These are phyloP conservation scores for Cuniculus paca DNA, from an alignment of 2,797 vertebrate genomes.

Conservation along the genomic window DNA sequence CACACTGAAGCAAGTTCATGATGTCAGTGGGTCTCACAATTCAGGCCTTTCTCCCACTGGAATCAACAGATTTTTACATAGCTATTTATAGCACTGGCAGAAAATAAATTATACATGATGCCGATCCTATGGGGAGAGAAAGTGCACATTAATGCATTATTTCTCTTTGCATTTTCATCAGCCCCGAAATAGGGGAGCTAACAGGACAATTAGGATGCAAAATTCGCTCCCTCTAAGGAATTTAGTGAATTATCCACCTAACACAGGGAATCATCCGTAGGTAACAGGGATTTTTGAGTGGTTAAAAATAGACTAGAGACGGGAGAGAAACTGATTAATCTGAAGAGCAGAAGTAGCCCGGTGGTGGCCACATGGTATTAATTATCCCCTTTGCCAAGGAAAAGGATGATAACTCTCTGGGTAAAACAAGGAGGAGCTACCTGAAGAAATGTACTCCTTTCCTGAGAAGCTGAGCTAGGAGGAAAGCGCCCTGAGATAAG, in stretches of 20 bases:
- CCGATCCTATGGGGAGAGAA: slow-evolving; percentile 71
- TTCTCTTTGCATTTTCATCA: slow-evolving; percentile 84
- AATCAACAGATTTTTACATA: slow-evolving; percentile 77
- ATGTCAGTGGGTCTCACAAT: slow-evolving; percentile 79
- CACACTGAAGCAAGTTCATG: slow-evolving; percentile 74
- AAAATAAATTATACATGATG: slow-evolving; percentile 85
- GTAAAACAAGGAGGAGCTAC: not conserved
- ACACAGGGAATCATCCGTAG: slow-evolving; percentile 64
- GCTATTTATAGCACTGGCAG: slow-evolving; percentile 81
- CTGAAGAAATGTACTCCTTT: not conserved
- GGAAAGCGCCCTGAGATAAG: not conserved
- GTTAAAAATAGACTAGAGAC: slow-evolving; percentile 78
- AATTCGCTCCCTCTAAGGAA: slow-evolving; percentile 76
- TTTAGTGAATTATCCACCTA: slow-evolving; percentile 73
- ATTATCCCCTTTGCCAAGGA: not conserved
- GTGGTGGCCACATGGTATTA: not conserved
- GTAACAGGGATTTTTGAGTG: slow-evolving; percentile 67
- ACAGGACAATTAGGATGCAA: slow-evolving; percentile 82
- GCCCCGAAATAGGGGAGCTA: slow-evolving; percentile 69
- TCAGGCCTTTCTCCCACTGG: slow-evolving; percentile 65
- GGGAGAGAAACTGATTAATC: slow-evolving; percentile 49
- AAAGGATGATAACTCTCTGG: not conserved
- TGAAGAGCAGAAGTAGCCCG: slow-evolving; percentile 1
- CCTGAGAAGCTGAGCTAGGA: slow-evolving; percentile 15
- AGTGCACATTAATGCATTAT: slow-evolving; percentile 78